Base-by-base conservation (phyloP, 35 echinoderm and acorn worm genomes). In the Lytechinus variegatus region DNA sequence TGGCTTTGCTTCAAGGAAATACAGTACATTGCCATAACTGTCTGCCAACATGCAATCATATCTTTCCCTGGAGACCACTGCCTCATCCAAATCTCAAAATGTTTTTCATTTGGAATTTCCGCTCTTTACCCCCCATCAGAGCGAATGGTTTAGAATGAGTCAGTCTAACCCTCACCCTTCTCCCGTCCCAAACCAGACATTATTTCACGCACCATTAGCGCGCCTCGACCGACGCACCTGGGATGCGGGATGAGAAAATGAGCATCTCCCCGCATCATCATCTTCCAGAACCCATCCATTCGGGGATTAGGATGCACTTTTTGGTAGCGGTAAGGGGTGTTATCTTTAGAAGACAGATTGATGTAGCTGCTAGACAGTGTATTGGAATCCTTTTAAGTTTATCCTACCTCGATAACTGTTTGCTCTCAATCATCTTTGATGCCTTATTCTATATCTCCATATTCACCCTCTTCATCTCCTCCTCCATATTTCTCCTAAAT, bases 161-260 rank as follows among this genome's bases (percentile, higher is more conserved):
- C 88, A 90, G 66, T 27, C 88, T 90, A 44, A 44, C 88, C 88
- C 28, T 52, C 88, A 44, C 52, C 88, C 28, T 90, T 29, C 66
- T 79, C 52, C 88, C 28, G 52, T 54, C 88, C 27, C 88, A 54
- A 90, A 90, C 88, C 52, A 52, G 88, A 90, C 88, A 90, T 90
- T 54, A 90, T 90, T 90, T 90, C 88, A 90, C 88, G 88, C 88
- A 44, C 28, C 88, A 90, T 90, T 90, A 90, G 29, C 27, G 11
- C 28, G 27, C 88, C 88, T 54, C 28, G 52, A 10, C 27, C 10
- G 7, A 52, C 27, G 9, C 88, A 90, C 88, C 88, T 90, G 88
- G 88, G 27, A 19, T 14, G n/a, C 29, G 88, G 88, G 88, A 90
- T 54, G 29, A 54, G 88, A 90, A 54, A 44, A 54, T 52, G 88